phyloP scores from a whole-genome alignment of 2,888 invertebrate genomes.

The Agrochola lychnidis region DNA sequence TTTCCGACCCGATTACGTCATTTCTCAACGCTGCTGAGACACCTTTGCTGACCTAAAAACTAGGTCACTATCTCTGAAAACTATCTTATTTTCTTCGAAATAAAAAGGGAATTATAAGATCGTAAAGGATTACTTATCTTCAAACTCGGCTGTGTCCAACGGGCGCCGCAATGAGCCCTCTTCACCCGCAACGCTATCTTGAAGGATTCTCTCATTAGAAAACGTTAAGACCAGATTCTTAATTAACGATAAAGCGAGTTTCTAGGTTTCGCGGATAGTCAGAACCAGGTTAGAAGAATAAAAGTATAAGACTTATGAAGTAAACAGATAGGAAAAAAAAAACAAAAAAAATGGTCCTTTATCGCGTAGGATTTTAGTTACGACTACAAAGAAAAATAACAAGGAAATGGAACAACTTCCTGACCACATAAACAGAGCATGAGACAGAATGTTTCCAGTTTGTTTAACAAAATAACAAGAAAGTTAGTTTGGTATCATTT shows the following conservation, averaged over 20 bases:
- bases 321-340: neutral
- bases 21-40: slow-evolving; percentile 37
- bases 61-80: slow-evolving; percentile 28
- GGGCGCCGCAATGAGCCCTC: slow-evolving; percentile 41
- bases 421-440: slow-evolving; percentile 43
- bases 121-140: slow-evolving; percentile 55
- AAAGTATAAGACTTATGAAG: neutral
- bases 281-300: slow-evolving; percentile 3
- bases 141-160: slow-evolving; percentile 36
- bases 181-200: slow-evolving; percentile 44
- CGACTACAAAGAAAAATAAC: slow-evolving; percentile 29
- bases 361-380: slow-evolving; percentile 39
- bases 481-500: slow-evolving; percentile 62
- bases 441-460: slow-evolving; percentile 51
- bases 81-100: slow-evolving; percentile 45
- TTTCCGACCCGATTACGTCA: slow-evolving; percentile 52
- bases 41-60: slow-evolving; percentile 49
- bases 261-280: slow-evolving; percentile 31
- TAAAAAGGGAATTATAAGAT: slow-evolving; percentile 43
- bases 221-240: slow-evolving; percentile 49
- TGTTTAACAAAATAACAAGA: slow-evolving; percentile 51
- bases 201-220: slow-evolving; percentile 51
- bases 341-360: neutral
- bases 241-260: slow-evolving; percentile 49
- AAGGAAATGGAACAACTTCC: slow-evolving; percentile 44